These are phyloP conservation scores for Hydractinia symbiolongicarpus DNA, from an alignment of 30 jellyfish, hydroid and myxozoan species.

Conservation along the genomic window DNA sequence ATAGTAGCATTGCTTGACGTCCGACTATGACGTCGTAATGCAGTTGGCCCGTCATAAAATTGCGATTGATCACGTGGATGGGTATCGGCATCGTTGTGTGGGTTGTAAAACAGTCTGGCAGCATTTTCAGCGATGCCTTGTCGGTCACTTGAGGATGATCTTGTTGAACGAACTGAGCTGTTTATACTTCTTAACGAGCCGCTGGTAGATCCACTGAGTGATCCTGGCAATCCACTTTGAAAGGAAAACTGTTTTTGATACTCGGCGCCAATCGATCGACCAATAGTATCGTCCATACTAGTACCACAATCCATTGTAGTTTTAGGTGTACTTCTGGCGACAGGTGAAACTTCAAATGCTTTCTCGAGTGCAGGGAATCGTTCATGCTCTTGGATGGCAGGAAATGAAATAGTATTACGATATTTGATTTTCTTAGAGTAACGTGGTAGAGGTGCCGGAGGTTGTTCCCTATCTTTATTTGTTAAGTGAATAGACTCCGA, in stretches of 20 bases:
- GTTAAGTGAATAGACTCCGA: neutral
- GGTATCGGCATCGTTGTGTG: neutral
- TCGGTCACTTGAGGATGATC: constrained; percentile 7
- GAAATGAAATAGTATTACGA: constrained; percentile 7
- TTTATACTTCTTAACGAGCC: neutral
- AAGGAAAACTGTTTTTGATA: neutral
- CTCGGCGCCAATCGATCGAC: neutral
- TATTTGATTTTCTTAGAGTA: constrained; percentile 5
- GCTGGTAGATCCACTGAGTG: neutral
- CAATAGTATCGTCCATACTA: constrained; percentile 6
- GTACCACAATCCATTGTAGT: neutral
- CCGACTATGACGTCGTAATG: constrained; percentile 12
- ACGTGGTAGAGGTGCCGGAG: constrained; percentile 20
- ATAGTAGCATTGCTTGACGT: constrained; percentile 25
- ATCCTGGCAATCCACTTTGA: neutral
- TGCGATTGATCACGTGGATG: neutral
- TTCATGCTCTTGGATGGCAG: neutral
- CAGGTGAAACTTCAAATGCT: neutral
- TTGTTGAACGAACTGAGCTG: constrained; percentile 1
- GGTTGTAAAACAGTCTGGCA: neutral
- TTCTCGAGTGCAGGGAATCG: neutral
- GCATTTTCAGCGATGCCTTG: constrained; percentile 18
- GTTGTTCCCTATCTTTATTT: neutral
- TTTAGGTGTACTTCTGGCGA: neutral
- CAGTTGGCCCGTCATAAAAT: neutral